These are phyloP conservation scores for Celastrina argiolus DNA, from an alignment of 2,888 invertebrate genomes.

Conservation along the genomic window DNA sequence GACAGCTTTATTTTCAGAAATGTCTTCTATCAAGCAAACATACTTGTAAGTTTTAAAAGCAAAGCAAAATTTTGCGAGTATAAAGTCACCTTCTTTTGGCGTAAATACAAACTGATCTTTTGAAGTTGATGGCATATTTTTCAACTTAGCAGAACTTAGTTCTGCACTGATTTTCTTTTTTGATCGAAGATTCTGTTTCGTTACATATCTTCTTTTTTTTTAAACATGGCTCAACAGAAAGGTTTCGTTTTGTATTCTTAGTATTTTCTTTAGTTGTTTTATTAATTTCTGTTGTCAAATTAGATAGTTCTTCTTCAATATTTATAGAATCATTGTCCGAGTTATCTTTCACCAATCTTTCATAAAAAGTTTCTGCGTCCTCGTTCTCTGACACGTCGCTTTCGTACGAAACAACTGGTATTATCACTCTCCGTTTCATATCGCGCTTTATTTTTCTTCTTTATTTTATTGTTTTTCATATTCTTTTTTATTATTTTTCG, in stretches of 20 bases:
- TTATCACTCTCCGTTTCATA: slow-evolving; percentile 11
- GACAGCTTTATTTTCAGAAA: slow-evolving; percentile 17
- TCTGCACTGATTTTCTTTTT: neutral
- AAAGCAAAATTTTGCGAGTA: slow-evolving; percentile 19
- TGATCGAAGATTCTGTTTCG: slow-evolving; percentile 3
- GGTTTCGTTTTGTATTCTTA: neutral
- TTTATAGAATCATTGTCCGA: slow-evolving; percentile 1
- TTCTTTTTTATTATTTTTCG: slow-evolving; percentile 4
- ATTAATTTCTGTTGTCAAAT: slow-evolving; percentile 1
- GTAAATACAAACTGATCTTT: slow-evolving; percentile 14
- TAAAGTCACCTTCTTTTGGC: slow-evolving; percentile 20
- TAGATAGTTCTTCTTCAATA: slow-evolving; percentile 4
- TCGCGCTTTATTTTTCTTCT: slow-evolving; percentile 9
- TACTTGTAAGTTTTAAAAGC: slow-evolving; percentile 17
- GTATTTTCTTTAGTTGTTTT: neutral
- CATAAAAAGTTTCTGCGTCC: neutral
- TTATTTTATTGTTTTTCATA: slow-evolving; percentile 11
- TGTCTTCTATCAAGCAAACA: slow-evolving; percentile 17
- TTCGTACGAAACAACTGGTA: slow-evolving; percentile 6
- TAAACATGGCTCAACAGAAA: neutral
- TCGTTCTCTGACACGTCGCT: slow-evolving; percentile 11
- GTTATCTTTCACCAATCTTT: neutral
- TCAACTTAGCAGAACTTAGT: neutral
- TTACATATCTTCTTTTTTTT: slow-evolving; percentile 1
- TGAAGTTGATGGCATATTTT: slow-evolving; percentile 2